phyloP scores from a whole-genome alignment of 2,113 vertebrate genomes.

The Aythya baeri region DNA sequence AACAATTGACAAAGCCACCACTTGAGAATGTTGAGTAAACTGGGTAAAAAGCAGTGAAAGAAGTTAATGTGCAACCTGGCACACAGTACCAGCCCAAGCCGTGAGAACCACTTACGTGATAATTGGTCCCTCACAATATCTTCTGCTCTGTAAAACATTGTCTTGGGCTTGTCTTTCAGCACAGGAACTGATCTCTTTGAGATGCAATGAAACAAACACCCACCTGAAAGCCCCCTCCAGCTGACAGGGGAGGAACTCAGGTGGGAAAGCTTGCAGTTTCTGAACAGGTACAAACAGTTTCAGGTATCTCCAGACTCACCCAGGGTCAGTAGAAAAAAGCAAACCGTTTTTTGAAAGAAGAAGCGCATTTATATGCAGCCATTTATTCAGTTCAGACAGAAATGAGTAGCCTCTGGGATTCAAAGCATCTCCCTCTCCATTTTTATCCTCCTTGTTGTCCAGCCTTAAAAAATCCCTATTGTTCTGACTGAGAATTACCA shows the following conservation, averaged over 20 bases:
- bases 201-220: conserved; percentile 80
- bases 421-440: not conserved
- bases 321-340: conserved; percentile 32
- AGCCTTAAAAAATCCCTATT: not conserved
- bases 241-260: conserved; percentile 72
- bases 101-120: conserved; percentile 85
- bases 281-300: conserved; percentile 69
- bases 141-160: conserved; percentile 78
- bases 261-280: conserved; percentile 77
- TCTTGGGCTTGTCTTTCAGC: conserved; percentile 84
- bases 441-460: not conserved
- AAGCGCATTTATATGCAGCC: conserved; percentile 48
- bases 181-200: conserved; percentile 81
- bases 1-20: conserved; percentile 88
- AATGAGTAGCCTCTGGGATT: conserved; percentile 37
- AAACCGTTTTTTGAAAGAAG: conserved; percentile 68
- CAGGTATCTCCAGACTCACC: conserved; percentile 77
- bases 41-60: conserved; percentile 79
- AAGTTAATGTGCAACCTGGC: conserved; percentile 85
- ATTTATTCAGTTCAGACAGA: conserved; percentile 46
- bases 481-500: not conserved
- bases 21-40: conserved; percentile 81
- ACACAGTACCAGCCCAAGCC: conserved; percentile 78
- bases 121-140: conserved; percentile 78
- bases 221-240: conserved; percentile 58